A percentile compares a stretch with the other conserved stretches of the same genome.
phyloP scores from a whole-genome alignment of 2,797 vertebrate species.

The Discoglossus pictus region DNA sequence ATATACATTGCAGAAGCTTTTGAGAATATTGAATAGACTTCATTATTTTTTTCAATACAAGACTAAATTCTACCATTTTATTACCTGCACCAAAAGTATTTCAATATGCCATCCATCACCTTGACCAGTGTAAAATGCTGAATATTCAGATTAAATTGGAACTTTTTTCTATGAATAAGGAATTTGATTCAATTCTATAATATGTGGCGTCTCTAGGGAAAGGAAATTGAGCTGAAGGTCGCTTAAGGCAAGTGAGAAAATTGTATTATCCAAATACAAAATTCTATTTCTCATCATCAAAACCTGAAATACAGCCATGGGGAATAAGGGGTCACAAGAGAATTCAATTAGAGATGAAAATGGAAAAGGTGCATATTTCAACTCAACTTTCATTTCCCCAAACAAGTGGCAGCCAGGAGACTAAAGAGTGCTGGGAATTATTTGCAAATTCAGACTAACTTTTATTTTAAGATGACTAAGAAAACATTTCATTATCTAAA shows the following conservation, averaged over 20 bases:
- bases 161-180: slow-evolving; percentile 73
- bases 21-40: slow-evolving; percentile 69
- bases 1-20: slow-evolving; percentile 61
- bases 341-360: slow-evolving; percentile 74
- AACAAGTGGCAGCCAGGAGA: slow-evolving; percentile 62
- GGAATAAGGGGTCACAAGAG: slow-evolving; percentile 68
- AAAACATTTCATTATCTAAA: slow-evolving; percentile 47
- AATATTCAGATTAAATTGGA: slow-evolving; percentile 77
- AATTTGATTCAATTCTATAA: slow-evolving; percentile 72
- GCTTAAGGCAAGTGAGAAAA: slow-evolving; percentile 74
- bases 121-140: slow-evolving; percentile 67
- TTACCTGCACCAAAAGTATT: slow-evolving; percentile 69
- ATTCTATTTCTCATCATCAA: slow-evolving; percentile 72
- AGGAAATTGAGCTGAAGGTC: slow-evolving; percentile 75
- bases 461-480: slow-evolving; percentile 38
- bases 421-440: slow-evolving; percentile 55
- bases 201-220: slow-evolving; percentile 69
- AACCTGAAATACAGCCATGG: slow-evolving; percentile 66
- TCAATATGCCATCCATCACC: slow-evolving; percentile 73
- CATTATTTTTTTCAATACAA: slow-evolving; percentile 68
- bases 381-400: slow-evolving; percentile 64
- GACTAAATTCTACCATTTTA: slow-evolving; percentile 64
- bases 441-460: slow-evolving; percentile 59
- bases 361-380: slow-evolving; percentile 69
- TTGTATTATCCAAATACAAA: slow-evolving; percentile 75